These are phyloP conservation scores for Ataeniobius toweri DNA, from an alignment of 2,797 vertebrate genomes.

Conservation along the genomic window DNA sequence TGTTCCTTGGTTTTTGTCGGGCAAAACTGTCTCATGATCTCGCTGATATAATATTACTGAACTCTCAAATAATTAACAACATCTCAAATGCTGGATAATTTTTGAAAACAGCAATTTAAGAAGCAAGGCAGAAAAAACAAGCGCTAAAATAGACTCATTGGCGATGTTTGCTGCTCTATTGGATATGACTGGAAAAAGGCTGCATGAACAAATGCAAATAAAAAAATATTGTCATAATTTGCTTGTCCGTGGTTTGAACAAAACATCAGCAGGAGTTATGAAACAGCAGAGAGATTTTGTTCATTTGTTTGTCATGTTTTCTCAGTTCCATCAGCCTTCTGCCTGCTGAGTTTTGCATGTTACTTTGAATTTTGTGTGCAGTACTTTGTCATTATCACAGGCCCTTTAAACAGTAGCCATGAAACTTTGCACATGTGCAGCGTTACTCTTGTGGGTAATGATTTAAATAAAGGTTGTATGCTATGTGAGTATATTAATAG, in stretches of 20 bases:
- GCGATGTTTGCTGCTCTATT: not conserved
- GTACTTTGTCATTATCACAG: not conserved
- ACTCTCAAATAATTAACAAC: not conserved
- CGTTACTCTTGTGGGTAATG: not conserved
- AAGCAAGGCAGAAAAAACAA: not conserved
- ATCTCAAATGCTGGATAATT: not conserved
- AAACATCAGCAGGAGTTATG: not conserved
- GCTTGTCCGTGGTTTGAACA: not conserved
- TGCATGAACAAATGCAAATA: not conserved
- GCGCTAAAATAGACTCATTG: not conserved
- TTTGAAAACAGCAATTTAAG: not conserved
- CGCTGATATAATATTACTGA: not conserved
- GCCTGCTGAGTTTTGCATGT: not conserved
- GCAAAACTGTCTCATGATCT: not conserved
- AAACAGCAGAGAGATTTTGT: not conserved
- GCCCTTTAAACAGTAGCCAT: too few species aligned
- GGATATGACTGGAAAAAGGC: not conserved
- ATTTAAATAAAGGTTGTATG: not conserved
- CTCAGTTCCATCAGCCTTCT: not conserved
- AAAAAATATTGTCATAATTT: not conserved
- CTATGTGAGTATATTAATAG: not conserved
- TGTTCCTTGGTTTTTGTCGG: not conserved
- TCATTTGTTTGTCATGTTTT: not conserved
- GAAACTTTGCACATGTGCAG: not conserved
- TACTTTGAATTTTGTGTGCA: not conserved